Conservation (phyloP, 2,797 vertebrate genomes). For the Darevskia mixta region DNA sequence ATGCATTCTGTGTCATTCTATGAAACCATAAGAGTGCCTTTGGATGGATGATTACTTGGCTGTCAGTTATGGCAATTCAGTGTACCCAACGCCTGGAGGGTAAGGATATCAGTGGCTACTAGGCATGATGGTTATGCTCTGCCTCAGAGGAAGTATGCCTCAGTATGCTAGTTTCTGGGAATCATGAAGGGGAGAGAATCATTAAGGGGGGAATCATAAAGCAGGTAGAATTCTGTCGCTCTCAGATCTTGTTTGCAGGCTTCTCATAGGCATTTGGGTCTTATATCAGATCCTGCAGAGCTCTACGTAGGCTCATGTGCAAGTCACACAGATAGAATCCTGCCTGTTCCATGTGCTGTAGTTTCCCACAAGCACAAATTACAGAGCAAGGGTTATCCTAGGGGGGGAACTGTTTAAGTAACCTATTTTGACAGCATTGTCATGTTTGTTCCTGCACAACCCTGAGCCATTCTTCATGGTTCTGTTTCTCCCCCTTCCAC, state of each 20-base stretch:
- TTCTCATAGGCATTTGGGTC: too few relatives aligned
- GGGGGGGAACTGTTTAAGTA: not conserved
- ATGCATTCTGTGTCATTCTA: not conserved
- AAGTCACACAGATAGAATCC: not conserved
- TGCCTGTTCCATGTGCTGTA: not conserved
- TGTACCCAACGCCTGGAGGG: too few relatives aligned
- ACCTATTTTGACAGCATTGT: not conserved
- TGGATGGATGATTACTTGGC: not conserved
- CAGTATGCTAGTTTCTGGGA: too few relatives aligned
- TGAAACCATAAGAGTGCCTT: not conserved
- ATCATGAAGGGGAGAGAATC: too few relatives aligned
- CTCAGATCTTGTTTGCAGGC: too few relatives aligned
- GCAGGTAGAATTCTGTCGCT: too few relatives aligned
- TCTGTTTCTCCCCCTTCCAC: not conserved
- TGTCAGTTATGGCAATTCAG: not conserved
- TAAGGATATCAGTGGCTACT: too few relatives aligned
- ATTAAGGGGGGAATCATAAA: too few relatives aligned
- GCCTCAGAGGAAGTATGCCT: too few relatives aligned
- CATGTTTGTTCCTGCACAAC: not conserved
- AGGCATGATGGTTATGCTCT: too few relatives aligned
- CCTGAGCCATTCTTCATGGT: not conserved
- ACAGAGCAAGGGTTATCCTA: not conserved
- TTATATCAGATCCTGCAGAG: too few relatives aligned
- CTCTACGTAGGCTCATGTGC: too few relatives aligned
- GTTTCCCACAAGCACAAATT: not conserved